phyloP scores from a whole-genome alignment of 2,113 vertebrate genomes.

The Suncus etruscus region DNA sequence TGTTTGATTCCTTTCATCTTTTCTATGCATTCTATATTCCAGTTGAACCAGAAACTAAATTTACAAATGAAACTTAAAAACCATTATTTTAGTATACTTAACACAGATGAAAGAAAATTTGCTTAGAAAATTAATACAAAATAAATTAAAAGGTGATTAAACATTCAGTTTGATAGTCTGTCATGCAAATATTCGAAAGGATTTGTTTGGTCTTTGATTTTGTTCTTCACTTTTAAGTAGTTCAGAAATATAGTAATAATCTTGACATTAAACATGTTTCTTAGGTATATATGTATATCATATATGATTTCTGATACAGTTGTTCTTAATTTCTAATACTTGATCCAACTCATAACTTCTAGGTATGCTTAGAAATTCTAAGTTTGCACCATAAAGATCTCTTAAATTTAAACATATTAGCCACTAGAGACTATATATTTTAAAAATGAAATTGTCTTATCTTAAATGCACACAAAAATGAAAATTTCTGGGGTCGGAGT shows the following conservation, averaged over 20 bases:
- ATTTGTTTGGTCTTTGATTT: background rate
- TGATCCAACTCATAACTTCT: conserved; percentile 44
- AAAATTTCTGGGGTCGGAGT: background rate
- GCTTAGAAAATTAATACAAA: conserved; percentile 16
- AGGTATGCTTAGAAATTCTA: background rate
- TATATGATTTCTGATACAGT: conserved; percentile 7
- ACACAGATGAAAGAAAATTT: conserved; percentile 42
- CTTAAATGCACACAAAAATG: background rate
- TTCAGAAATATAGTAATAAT: background rate
- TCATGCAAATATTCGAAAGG: conserved; percentile 31
- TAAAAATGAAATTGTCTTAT: conserved; percentile 37
- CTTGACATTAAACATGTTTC: conserved; percentile 11
- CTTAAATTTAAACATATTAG: conserved; percentile 41
- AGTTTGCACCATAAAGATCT: conserved; percentile 3
- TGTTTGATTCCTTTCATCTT: background rate
- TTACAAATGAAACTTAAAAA: conserved; percentile 48
- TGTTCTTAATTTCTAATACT: conserved; percentile 37
- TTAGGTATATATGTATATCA: background rate
- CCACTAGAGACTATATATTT: background rate
- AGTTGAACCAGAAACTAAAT: conserved; percentile 25
- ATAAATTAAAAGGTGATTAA: conserved; percentile 46
- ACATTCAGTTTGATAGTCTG: conserved; percentile 38
- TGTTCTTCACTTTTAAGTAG: conserved; percentile 6
- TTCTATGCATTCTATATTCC: conserved; percentile 30
- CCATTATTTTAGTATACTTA: conserved; percentile 31